Evolutionary conservation across 2,797 vertebrate genomes (phyloP).

Genomic region (Allobates femoralis): DNA sequence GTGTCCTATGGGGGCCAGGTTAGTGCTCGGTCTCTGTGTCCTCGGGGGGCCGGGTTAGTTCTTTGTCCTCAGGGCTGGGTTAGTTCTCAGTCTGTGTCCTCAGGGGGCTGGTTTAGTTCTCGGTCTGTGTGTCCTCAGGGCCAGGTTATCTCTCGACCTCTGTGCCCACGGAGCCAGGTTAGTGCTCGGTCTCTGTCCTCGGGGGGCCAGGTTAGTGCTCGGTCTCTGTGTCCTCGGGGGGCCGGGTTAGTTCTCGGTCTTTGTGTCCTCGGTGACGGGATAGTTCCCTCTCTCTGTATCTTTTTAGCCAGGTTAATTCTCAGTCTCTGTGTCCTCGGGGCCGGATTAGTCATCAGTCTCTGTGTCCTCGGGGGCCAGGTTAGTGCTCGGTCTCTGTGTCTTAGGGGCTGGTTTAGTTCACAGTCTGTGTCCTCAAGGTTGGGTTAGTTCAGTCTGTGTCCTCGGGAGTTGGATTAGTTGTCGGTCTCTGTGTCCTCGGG

Average conservation of each 20-base stretch:
- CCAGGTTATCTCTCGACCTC: too few species aligned
- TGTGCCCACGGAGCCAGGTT: not conserved
- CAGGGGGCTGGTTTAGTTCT: too few species aligned
- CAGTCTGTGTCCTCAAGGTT: too few species aligned
- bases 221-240: not conserved
- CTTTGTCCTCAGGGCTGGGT: not conserved
- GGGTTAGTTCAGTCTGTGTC: not conserved
- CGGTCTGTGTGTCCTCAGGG: too few species aligned
- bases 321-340: not conserved
- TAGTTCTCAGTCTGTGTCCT: not conserved
- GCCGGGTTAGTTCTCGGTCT: not conserved
- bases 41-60: not conserved
- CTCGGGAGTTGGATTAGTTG: too few species aligned
- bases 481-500: not conserved
- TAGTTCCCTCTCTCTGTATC: not conserved
- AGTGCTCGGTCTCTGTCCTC: not conserved
- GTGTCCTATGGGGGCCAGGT: not conserved
- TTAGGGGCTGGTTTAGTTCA: too few species aligned
- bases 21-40: not conserved
- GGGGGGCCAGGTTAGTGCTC: too few species aligned
- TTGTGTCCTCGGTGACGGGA: too few species aligned
- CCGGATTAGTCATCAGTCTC: too few species aligned
- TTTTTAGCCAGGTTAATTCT: not conserved
- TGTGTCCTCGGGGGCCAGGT: not conserved
- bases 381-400: not conserved